Evolutionary conservation across 2,113 vertebrate species (phyloP).

Genomic region (Pandion haliaetus): DNA sequence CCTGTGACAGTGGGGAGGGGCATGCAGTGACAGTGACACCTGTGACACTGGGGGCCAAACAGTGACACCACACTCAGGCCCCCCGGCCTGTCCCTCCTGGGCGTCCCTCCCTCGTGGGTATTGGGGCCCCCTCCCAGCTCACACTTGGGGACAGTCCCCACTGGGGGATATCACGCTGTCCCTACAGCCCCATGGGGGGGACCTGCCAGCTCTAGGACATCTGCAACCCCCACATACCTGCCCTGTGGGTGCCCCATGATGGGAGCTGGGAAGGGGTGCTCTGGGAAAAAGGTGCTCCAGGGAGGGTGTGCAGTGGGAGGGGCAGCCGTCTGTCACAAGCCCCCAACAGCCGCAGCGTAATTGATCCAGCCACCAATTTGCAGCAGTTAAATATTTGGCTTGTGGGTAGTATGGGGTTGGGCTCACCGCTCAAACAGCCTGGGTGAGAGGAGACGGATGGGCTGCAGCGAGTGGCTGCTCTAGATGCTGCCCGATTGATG

Average conservation of each 20-base stretch:
- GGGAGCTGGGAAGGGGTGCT: neutral
- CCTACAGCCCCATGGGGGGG: neutral
- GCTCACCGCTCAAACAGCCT: constrained; percentile 66
- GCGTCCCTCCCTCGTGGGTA: too few species aligned
- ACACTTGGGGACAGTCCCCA: neutral
- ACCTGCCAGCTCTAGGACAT: neutral
- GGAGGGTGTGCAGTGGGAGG: neutral
- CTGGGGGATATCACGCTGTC: neutral
- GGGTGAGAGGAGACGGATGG: constrained; percentile 36
- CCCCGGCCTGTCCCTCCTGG: too few species aligned
- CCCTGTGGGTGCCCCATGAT: fast-evolving
- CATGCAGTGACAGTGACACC: neutral
- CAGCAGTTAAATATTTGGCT: constrained; percentile 75
- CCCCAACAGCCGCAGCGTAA: constrained; percentile 16
- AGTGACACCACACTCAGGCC: neutral
- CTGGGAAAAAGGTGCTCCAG: neutral
- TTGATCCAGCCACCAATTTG: constrained; percentile 70
- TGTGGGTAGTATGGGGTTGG: constrained; percentile 12
- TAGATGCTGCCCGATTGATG: neutral
- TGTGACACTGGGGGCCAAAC: neutral
- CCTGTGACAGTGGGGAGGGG: neutral
- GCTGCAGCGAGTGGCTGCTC: neutral
- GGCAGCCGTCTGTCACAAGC: neutral
- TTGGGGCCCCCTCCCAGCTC: neutral
- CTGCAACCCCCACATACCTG: neutral